These are phyloP conservation scores for Onychostoma macrolepis DNA, from an alignment of 2,113 vertebrate genomes.

Conservation along the genomic window DNA sequence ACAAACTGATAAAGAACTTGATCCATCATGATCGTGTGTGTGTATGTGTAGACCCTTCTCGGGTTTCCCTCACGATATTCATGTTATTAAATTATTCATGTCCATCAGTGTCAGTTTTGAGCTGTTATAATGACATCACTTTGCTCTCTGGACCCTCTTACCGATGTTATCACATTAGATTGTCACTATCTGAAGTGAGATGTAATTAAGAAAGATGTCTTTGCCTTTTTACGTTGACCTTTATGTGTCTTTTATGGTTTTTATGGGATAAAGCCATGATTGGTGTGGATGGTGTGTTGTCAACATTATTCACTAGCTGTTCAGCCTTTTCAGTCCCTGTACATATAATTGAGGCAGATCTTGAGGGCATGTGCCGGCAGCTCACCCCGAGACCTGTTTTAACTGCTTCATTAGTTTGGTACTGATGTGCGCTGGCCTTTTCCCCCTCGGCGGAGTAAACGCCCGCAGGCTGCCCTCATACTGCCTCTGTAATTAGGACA, in stretches of 20 bases:
- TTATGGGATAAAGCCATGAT: constrained; percentile 44
- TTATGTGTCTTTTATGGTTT: constrained; percentile 69
- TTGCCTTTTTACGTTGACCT: constrained; percentile 9
- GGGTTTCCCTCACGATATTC: constrained; percentile 13
- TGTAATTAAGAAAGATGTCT: constrained; percentile 28
- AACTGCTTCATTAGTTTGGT: constrained; percentile 16
- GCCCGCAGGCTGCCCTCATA: constrained; percentile 6
- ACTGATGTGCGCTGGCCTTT: constrained; percentile 17
- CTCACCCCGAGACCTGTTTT: constrained; percentile 12
- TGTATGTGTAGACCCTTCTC: background rate
- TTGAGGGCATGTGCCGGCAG: background rate
- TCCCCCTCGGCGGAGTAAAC: background rate
- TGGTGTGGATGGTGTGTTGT: constrained; percentile 8
- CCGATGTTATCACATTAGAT: constrained; percentile 23
- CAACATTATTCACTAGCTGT: background rate
- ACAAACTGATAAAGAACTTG: background rate
- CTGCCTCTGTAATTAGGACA: constrained; percentile 12
- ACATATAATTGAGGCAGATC: background rate
- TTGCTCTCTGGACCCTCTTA: constrained; percentile 6
- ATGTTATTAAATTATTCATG: constrained; percentile 36
- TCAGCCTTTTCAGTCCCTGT: background rate
- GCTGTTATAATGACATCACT: constrained; percentile 24
- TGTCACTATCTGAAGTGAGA: background rate
- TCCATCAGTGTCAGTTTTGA: constrained; percentile 19
- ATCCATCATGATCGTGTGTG: background rate